phyloP scores from a whole-genome alignment of 2,888 invertebrate species.

The Pegoplata infirma region DNA sequence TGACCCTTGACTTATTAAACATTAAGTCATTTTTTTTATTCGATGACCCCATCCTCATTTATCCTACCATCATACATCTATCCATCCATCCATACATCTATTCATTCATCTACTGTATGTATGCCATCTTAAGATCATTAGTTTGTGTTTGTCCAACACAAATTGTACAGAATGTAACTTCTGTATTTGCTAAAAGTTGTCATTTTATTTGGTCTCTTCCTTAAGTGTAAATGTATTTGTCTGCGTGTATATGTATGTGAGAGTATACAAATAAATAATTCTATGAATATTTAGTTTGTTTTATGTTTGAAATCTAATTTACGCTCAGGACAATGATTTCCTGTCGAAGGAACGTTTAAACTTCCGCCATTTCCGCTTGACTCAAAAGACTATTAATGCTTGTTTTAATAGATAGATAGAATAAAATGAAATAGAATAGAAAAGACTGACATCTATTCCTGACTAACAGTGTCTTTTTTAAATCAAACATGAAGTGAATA shows the following conservation, averaged over 20 bases:
- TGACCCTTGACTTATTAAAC: background rate
- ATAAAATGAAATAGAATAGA: conserved; percentile 52
- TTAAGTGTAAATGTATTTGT: background rate
- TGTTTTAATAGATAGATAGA: conserved; percentile 57
- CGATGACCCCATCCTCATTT: background rate
- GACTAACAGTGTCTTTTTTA: conserved; percentile 45
- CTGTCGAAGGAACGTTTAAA: conserved; percentile 70
- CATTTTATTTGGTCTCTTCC: background rate
- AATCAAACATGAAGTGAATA: conserved; percentile 50
- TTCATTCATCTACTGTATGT: background rate
- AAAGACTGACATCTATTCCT: conserved; percentile 19
- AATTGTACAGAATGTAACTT: background rate
- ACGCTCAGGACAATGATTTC: conserved; percentile 75
- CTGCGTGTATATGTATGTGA: background rate
- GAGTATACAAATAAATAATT: background rate
- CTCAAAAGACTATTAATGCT: conserved; percentile 68
- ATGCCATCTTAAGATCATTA: background rate
- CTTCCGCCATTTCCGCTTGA: conserved; percentile 74
- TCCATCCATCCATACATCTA: background rate
- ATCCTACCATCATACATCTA: background rate
- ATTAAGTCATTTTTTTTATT: background rate
- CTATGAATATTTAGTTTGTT: conserved; percentile 35
- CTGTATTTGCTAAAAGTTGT: background rate
- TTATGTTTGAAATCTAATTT: conserved; percentile 71
- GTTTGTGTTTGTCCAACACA: background rate